These are phyloP conservation scores for Alloscopus bannaensis DNA, from an alignment of 2,888 invertebrate genomes.

Conservation along the genomic window DNA sequence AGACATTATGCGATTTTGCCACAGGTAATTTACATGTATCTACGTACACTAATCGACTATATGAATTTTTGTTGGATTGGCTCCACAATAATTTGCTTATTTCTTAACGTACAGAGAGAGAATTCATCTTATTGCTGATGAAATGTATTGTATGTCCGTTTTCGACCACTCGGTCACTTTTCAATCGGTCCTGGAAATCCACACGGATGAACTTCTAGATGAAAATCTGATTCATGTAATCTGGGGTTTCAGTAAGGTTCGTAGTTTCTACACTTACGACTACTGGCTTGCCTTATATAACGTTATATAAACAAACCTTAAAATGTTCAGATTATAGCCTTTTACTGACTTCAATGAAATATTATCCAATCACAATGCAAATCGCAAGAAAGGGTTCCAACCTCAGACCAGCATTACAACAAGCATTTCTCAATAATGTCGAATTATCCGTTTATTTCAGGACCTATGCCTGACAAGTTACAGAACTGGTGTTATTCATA, in stretches of 20 bases:
- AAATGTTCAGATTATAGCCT: too few relatives aligned
- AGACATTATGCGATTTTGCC: conserved; percentile 66
- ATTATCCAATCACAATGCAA: too few relatives aligned
- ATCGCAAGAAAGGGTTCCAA: too few relatives aligned
- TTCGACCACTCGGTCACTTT: conserved; percentile 56
- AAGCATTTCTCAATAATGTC: too few relatives aligned
- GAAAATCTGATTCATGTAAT: conserved; percentile 59
- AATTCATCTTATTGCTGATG: conserved; percentile 68
- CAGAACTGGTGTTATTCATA: conserved; percentile 65
- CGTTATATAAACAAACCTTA: too few relatives aligned
- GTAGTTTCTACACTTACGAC: too few relatives aligned
- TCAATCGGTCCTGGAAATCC: conserved; percentile 58
- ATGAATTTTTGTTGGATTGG: too few relatives aligned
- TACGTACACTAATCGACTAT: too few relatives aligned
- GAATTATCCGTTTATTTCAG: conserved; percentile 34
- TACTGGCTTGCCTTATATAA: too few relatives aligned
- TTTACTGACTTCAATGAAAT: too few relatives aligned
- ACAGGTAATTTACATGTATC: conserved; percentile 35
- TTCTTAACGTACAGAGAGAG: conserved; percentile 33
- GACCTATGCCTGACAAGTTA: conserved; percentile 67
- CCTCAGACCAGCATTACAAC: too few relatives aligned
- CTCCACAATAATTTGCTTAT: too few relatives aligned
- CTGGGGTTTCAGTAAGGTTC: conserved; percentile 70
- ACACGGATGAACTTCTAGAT: conserved; percentile 47
- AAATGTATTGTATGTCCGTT: conserved; percentile 69